Base-by-base conservation (phyloP, 2,797 vertebrate genomes). In the Danio kyathit region DNA sequence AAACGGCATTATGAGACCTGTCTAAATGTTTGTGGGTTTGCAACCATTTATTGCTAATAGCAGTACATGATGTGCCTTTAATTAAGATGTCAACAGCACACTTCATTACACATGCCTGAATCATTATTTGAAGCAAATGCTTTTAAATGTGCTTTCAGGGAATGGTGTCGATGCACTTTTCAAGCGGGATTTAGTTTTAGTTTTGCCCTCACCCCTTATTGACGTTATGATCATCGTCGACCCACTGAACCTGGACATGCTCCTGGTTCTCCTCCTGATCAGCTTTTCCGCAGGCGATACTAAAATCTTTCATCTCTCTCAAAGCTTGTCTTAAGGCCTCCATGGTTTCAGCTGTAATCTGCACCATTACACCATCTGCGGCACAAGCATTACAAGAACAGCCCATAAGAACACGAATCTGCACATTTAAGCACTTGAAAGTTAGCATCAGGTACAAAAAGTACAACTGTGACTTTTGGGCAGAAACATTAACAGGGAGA, bases 281-380 rank as follows among this genome's bases (percentile, higher is more conserved):
- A 0, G 90, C 93, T 92, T 97, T 98, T 51, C 98, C 98, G 13
- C 97, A 99, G 4, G 94, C 94, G 89, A 99, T 93, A 84, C 91
- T 96, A 87, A 97, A 98, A 92, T 99, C 97, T 90, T 99, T 99
- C 98, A 99, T 99, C 89, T 99, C 97, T 84, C 96, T 94, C 90
- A 99, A 92, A 5, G 97, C 95, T 91, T 98, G 97, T 76, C 97
- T 94, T 86, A 99, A 84, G 3, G 95, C 93, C 81, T 98, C 97
- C 97, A 99, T 99, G 79, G 95, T 98, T 90, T 99, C 98, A 0
- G 97, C 96, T 0, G 96, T 98, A 90, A 99, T 98, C 94, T 99
- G 98, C 88, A 99, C 96, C 98, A 99, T 99, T 56, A 99, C 95
- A 0, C 98, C 98, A 57, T 99, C 98, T 99, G 86, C 51, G 69